These are phyloP conservation scores for Epinotia bilunana DNA, from an alignment of 2,888 invertebrate genomes.

Conservation along the genomic window DNA sequence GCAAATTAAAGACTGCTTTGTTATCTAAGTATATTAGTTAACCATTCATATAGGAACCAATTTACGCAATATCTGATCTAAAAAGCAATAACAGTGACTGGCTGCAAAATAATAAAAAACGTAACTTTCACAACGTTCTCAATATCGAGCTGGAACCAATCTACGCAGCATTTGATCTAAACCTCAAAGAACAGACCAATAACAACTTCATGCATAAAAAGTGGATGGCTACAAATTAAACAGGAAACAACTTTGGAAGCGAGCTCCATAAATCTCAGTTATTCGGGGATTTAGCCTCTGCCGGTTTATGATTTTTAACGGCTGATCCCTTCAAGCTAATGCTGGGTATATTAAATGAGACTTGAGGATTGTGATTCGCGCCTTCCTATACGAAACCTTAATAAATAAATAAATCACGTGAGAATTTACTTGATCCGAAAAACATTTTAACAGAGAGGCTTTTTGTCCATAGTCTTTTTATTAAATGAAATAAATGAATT, in stretches of 20 bases:
- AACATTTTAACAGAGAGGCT: too few relatives aligned
- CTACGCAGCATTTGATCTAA: conserved; percentile 26
- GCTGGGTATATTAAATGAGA: not conserved
- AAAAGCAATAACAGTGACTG: not conserved
- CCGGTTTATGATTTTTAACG: conserved; percentile 32
- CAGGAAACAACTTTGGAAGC: conserved; percentile 37
- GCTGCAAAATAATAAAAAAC: not conserved
- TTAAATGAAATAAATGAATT: too few relatives aligned
- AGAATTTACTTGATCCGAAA: too few relatives aligned
- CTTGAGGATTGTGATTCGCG: too few relatives aligned
- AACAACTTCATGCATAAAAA: conserved; percentile 44
- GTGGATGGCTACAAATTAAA: conserved; percentile 39
- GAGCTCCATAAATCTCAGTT: conserved; percentile 37
- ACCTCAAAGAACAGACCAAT: conserved; percentile 41
- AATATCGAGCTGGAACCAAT: conserved; percentile 12
- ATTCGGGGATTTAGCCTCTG: conserved; percentile 32
- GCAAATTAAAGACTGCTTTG: too few relatives aligned
- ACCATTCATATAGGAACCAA: not conserved
- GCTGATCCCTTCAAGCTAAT: not conserved
- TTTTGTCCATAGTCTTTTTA: too few relatives aligned
- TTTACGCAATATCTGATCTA: not conserved
- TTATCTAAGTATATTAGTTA: too few relatives aligned
- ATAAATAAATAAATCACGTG: too few relatives aligned
- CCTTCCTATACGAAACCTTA: too few relatives aligned
- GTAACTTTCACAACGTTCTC: not conserved